These are phyloP conservation scores for Rhynchonycteris naso DNA, from an alignment of 2,797 vertebrate species.

Conservation along the genomic window DNA sequence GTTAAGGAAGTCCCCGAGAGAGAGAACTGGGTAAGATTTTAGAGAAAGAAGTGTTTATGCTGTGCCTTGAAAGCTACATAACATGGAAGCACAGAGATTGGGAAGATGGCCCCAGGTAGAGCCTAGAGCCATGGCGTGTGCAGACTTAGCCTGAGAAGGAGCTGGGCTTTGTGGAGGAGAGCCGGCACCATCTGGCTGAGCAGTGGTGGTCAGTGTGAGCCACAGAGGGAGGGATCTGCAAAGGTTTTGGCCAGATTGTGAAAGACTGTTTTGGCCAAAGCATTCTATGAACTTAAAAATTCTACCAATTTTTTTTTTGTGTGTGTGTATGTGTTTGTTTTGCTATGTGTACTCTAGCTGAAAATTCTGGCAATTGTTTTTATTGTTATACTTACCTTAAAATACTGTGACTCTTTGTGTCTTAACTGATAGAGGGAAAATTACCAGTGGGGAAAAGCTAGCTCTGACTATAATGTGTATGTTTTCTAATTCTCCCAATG, in stretches of 20 bases:
- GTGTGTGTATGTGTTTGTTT: background rate
- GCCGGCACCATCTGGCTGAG: accelerated
- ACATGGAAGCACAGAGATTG: accelerated
- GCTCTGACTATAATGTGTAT: background rate
- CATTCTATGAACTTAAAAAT: background rate
- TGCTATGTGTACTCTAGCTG: background rate
- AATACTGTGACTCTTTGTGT: background rate
- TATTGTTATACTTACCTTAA: background rate
- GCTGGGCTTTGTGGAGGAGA: background rate
- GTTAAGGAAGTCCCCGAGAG: background rate
- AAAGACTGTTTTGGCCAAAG: background rate
- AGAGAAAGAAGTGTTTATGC: background rate
- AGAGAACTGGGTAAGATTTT: background rate
- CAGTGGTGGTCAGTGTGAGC: accelerated
- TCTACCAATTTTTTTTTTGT: background rate
- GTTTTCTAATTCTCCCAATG: background rate
- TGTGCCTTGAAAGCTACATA: background rate
- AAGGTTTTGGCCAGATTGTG: background rate
- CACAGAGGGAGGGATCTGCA: background rate
- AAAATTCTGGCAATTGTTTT: background rate
- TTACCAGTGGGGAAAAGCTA: background rate
- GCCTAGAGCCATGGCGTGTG: accelerated
- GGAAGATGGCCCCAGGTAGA: background rate
- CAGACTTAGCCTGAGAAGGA: accelerated
- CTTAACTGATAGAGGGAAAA: background rate